Conservation (phyloP, 2,888 invertebrate species). For the Eupeodes latifasciatus region DNA sequence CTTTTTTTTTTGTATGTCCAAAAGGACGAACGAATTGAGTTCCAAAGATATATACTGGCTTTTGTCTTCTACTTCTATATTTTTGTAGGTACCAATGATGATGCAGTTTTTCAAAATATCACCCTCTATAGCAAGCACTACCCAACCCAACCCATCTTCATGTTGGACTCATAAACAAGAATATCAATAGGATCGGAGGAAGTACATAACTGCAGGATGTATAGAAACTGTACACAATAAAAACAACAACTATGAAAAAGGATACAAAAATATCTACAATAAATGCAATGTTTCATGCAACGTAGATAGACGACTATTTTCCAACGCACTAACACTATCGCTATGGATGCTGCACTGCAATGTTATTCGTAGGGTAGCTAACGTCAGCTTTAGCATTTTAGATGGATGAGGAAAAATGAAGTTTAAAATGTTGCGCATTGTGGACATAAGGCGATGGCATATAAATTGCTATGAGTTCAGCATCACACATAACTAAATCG, state of each 20-base stretch:
- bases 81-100: neutral
- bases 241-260: constrained; percentile 19
- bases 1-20: neutral
- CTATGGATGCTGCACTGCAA: neutral
- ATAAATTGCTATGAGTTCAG: constrained; percentile 62
- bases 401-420: constrained; percentile 69
- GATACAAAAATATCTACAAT: neutral
- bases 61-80: neutral
- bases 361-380: too few relatives aligned
- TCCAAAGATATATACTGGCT: constrained; percentile 10
- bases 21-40: constrained; percentile 1
- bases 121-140: neutral
- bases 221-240: constrained; percentile 5
- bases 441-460: constrained; percentile 69
- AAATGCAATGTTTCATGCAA: constrained; percentile 17
- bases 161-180: constrained; percentile 46
- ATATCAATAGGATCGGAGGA: constrained; percentile 60
- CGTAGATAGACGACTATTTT: constrained; percentile 28
- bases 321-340: neutral
- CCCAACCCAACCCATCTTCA: neutral
- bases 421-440: constrained; percentile 57
- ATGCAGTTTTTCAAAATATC: neutral
- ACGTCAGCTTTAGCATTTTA: constrained; percentile 24
- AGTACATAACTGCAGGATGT: constrained; percentile 50
- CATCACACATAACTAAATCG: constrained; percentile 51